These are phyloP conservation scores for Aphyosemion australe DNA, from an alignment of 2,113 vertebrate species.

Conservation along the genomic window DNA sequence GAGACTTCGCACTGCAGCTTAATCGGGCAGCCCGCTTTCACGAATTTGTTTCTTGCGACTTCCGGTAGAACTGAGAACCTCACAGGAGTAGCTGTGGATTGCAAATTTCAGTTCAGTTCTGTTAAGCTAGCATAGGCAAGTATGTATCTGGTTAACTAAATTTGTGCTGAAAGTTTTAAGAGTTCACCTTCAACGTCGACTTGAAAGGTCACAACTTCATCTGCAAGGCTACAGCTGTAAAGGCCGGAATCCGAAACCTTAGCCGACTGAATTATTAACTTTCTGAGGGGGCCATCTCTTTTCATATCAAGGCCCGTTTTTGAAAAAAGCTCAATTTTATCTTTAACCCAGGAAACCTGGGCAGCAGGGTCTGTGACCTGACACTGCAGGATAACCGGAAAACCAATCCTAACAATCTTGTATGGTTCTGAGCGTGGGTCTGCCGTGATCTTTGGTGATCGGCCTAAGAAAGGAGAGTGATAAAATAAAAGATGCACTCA, in stretches of 20 bases:
- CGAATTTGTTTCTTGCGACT: slow-evolving; percentile 71
- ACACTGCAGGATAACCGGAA: slow-evolving; percentile 83
- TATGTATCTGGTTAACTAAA: background rate
- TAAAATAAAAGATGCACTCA: slow-evolving; percentile 33
- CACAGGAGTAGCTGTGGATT: slow-evolving; percentile 69
- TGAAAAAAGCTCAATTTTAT: slow-evolving; percentile 84
- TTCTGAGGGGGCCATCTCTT: slow-evolving; percentile 78
- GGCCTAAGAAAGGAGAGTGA: slow-evolving; percentile 69
- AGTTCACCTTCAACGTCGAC: slow-evolving; percentile 87
- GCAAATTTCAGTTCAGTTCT: slow-evolving; percentile 54
- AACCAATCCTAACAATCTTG: slow-evolving; percentile 67
- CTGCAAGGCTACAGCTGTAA: slow-evolving; percentile 86
- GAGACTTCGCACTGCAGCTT: slow-evolving; percentile 78
- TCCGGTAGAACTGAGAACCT: slow-evolving; percentile 74
- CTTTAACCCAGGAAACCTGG: slow-evolving; percentile 89
- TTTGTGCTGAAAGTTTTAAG: slow-evolving; percentile 1
- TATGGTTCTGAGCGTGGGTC: slow-evolving; percentile 69
- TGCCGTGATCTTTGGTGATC: slow-evolving; percentile 68
- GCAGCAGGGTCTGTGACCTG: slow-evolving; percentile 80
- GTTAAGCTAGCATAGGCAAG: slow-evolving; percentile 32
- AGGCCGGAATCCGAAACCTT: slow-evolving; percentile 82
- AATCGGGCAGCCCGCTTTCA: slow-evolving; percentile 74
- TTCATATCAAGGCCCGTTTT: slow-evolving; percentile 82
- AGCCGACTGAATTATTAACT: slow-evolving; percentile 82
- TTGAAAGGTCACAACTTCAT: slow-evolving; percentile 85